Base-by-base conservation (phyloP, 2,113 vertebrate genomes). In the Varanus salvator region DNA sequence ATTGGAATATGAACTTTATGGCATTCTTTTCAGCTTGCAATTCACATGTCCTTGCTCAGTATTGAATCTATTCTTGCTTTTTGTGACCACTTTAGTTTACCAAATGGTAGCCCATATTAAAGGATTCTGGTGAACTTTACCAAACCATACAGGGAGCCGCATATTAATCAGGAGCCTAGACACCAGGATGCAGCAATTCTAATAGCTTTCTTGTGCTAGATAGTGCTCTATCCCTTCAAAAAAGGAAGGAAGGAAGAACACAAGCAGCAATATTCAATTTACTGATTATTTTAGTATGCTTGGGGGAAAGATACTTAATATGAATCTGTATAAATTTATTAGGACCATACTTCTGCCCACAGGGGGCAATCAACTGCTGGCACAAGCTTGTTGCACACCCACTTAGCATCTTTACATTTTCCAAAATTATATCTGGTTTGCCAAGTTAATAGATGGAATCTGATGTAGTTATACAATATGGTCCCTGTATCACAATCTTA, bases 381-480 rank as follows among this genome's bases (percentile, higher is more conserved):
- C 38, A 81, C 74, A 89, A 54, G 74, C 12, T 34, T 38, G 11
- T 68, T 80, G 48, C 14, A 72, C 54, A 84, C 87, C 81, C 60
- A 86, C 84, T 86, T 50, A 81, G 64, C 19, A 11, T 21, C 60
- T 54, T 80, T 86, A 44, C 72, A 74, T 81, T 90, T 38, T 72
- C 52, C 19, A 48, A 90, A 86, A 86, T 81, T 80, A 71, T 81
- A 86, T n/a, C 74, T 52, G 7, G 57, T 74, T 86, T 81, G 80
- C 85, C 74, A 21, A 27, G 8, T 81, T 90, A 60, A n/a, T 80
- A 74, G 50, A 64, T 75, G 29, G 50, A 34, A 19, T 89, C 60
- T 84, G 88, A 77, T 77, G 21, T 84, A 89, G 76, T 89, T 84
- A 84, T 68, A 29, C 71, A 88, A 88, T 88, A 88, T 82, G 68